Conservation (phyloP, 2,888 invertebrate species). For the Xylota sylvarum region DNA sequence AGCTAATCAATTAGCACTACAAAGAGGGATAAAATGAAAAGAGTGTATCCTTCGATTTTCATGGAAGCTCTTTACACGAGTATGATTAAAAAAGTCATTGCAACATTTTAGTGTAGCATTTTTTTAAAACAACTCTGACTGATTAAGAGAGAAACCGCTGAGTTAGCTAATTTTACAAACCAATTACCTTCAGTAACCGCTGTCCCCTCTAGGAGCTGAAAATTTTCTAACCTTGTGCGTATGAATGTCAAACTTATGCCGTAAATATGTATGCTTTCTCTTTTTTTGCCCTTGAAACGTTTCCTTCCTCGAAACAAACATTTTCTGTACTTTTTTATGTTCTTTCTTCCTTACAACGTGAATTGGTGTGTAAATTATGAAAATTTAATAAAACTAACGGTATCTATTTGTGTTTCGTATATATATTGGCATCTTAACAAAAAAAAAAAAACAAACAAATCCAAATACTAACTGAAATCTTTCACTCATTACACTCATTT, state of each 20-base stretch:
- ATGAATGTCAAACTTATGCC: constrained; percentile 50
- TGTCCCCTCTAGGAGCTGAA: constrained; percentile 28
- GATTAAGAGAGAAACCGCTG: no score
- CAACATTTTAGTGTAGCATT: no score
- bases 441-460: background rate
- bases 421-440: constrained; percentile 30
- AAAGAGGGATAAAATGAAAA: no score
- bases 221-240: constrained; percentile 15
- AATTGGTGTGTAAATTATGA: constrained; percentile 37
- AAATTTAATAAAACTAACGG: background rate
- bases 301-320: constrained; percentile 3
- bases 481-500: constrained; percentile 53
- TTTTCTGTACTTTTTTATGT: background rate
- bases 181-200: constrained; percentile 33
- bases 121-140: no score
- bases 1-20: no score
- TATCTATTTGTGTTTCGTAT: constrained; percentile 31
- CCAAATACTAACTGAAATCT: constrained; percentile 67
- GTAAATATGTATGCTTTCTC: constrained; percentile 49
- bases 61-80: no score
- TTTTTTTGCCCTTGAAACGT: constrained; percentile 30
- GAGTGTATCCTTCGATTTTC: no score
- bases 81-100: no score
- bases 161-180: background rate
- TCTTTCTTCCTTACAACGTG: constrained; percentile 15